Conservation (phyloP, 2,888 invertebrate species). For the Spisula solida region DNA sequence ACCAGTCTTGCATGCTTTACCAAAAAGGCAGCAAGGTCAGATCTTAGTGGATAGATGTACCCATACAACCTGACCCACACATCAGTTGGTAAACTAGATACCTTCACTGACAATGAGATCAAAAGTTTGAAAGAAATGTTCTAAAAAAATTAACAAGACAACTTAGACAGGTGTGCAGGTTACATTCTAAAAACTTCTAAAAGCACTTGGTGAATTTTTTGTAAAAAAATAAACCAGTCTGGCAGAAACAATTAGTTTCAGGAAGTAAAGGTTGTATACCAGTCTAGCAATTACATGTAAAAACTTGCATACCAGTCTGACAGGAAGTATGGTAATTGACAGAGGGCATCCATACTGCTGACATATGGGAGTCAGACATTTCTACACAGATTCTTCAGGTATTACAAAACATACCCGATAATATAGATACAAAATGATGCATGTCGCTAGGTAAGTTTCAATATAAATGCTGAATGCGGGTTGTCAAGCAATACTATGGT, state of each 20-base stretch:
- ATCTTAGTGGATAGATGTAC: no score
- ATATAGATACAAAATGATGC: neutral
- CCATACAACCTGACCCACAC: neutral
- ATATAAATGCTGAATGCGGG: neutral
- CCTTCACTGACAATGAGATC: neutral
- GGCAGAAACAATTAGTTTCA: conserved; percentile 18
- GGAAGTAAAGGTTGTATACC: neutral
- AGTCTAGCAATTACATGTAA: conserved; percentile 14
- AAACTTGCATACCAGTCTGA: conserved; percentile 17
- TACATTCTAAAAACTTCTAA: neutral
- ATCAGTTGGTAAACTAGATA: neutral
- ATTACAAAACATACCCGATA: conserved; percentile 11
- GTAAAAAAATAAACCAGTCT: neutral
- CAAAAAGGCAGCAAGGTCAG: no score
- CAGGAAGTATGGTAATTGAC: conserved; percentile 28
- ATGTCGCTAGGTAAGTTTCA: neutral
- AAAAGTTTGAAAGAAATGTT: neutral
- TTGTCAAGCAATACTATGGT: neutral
- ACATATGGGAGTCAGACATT: neutral
- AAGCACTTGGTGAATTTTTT: neutral
- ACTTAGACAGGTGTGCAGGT: neutral
- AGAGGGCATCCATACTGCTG: neutral
- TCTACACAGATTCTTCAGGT: neutral
- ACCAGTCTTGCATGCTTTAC: no score
- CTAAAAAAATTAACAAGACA: neutral